phyloP scores from a whole-genome alignment of 1,140 invertebrate species.

The Nautilus pompilius region DNA sequence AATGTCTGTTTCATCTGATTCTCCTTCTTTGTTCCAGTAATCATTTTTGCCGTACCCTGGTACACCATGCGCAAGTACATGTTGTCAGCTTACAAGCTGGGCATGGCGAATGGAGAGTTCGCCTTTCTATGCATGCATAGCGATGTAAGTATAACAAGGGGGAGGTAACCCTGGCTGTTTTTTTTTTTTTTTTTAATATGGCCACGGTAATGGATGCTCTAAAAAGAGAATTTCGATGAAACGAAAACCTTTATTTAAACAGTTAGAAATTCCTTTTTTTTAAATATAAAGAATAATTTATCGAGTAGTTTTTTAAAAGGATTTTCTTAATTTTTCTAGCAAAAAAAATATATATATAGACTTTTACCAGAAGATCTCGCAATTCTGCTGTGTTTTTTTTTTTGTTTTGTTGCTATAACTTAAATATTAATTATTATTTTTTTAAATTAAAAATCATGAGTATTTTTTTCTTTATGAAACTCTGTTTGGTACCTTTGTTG shows the following conservation, averaged over 20 bases:
- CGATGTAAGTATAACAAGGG: conserved; percentile 28
- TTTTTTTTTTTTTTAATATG: conserved; percentile 3
- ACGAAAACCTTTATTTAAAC: background rate
- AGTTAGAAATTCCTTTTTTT: too few species aligned
- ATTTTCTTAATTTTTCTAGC: too few species aligned
- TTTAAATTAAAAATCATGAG: too few species aligned
- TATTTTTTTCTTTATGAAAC: too few species aligned
- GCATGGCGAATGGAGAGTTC: conserved; percentile 85
- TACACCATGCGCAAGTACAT: conserved; percentile 77
- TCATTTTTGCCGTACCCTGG: conserved; percentile 79
- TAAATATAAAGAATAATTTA: too few species aligned
- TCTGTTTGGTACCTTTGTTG: too few species aligned
- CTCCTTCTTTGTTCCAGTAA: conserved; percentile 62
- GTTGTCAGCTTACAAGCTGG: conserved; percentile 77
- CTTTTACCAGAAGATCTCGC: too few species aligned
- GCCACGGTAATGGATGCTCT: background rate
- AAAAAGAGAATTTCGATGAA: background rate
- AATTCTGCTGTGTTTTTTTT: too few species aligned
- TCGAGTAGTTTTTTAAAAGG: too few species aligned
- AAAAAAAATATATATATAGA: too few species aligned
- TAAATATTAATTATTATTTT: too few species aligned
- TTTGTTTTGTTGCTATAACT: too few species aligned
- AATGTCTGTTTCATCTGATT: background rate
- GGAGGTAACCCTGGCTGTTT: background rate
- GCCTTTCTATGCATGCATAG: conserved; percentile 80